A percentile compares a stretch with the other conserved stretches of the same genome.
These are phyloP conservation scores for Isoperla grammatica DNA, from an alignment of 2,888 invertebrate species.

Conservation along the genomic window DNA sequence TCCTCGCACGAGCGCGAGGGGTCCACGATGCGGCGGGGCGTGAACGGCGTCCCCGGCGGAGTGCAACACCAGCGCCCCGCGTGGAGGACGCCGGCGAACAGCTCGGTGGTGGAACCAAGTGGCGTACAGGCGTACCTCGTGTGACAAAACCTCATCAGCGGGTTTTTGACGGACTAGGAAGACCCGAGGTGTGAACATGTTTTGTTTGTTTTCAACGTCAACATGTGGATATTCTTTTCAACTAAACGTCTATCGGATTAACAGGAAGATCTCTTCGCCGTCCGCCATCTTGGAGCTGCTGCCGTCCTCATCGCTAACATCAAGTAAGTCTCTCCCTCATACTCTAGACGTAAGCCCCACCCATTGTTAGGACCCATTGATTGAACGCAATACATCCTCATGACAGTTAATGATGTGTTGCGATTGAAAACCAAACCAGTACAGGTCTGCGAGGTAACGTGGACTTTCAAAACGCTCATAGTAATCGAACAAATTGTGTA, in stretches of 20 bases:
- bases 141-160: conserved; percentile 44
- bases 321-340: no score
- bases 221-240: conserved; percentile 15
- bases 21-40: conserved; percentile 29
- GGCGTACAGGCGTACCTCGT: conserved; percentile 65
- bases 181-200: neutral
- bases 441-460: no score
- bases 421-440: no score
- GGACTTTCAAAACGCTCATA: no score
- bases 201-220: neutral
- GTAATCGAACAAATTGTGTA: no score
- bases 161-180: conserved; percentile 14
- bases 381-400: no score
- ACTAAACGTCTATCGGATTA: conserved; percentile 11
- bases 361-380: no score
- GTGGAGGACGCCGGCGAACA: conserved; percentile 41
- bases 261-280: neutral
- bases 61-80: conserved; percentile 41
- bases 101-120: conserved; percentile 32
- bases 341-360: no score
- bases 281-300: no score
- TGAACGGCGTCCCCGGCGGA: conserved; percentile 13
- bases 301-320: no score
- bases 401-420: no score
- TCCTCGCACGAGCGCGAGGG: conserved; percentile 65